Evolutionary conservation across 2,113 vertebrate species (phyloP), one percentile per base, ranked within the genome.

Genomic region (Kryptolebias marmoratus): DNA sequence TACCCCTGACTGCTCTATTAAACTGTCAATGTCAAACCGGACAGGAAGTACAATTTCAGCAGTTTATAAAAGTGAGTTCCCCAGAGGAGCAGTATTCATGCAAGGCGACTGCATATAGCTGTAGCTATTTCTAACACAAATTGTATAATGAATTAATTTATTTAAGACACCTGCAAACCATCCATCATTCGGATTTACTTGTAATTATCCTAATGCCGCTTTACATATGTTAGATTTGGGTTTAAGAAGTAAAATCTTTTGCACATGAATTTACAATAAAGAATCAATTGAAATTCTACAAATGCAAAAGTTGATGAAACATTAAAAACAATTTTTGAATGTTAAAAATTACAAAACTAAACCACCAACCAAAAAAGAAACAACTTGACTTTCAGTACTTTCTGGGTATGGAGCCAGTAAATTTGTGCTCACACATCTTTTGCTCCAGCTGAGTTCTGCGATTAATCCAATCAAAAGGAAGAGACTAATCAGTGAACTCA

Each of bases 111-210:
- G 44, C 44, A 56, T 3, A 5, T 6, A 11, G 5, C 45, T 72
- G 55, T 52, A 57, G 58, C 45, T 78, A 77, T 73, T 79, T 77
- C 68, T 67, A 69, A 67, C 77, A 50, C 2, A 12, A 31, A 39
- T 27, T 1, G 1, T 66, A 45, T 65, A 32, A 61, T 71, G 62
- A 55, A 60, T 74, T 54, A 68, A 75, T 67, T 64, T 73, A 70
- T 74, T 50, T 66, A 71, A 50, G 50, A 36, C 64, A 73, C 61
- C 68, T 83, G 71, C 31, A 74, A 78, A 73, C 47, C 27, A 64
- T 77, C 73, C 68, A 27, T 68, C 45, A 62, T 81, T 57, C 53
- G 9, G n/a, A 28, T 53, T 12, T 11, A 65, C 66, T 18, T 59
- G 49, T 52, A 64, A 61, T 65, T 67, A 62, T 18, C 4, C 3